Percentiles rank a stretch among this genome's conserved stretches.
phyloP scores from a whole-genome alignment of 2,113 vertebrate species.

The Sialia sialis region DNA sequence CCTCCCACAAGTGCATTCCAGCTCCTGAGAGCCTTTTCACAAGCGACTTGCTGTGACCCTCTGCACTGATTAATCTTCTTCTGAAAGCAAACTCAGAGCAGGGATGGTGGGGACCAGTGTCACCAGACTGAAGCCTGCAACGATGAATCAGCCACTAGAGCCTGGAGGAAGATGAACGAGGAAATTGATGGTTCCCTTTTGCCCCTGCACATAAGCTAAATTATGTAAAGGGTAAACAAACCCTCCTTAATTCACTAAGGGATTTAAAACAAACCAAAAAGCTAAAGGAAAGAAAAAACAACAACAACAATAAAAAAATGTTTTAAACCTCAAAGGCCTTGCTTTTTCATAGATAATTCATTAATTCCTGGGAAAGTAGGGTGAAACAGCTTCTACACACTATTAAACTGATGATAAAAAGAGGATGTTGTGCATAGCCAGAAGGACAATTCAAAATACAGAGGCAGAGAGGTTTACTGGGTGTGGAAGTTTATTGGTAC shows the following conservation, averaged over 20 bases:
- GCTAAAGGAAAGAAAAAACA: neutral
- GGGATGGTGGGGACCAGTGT: neutral
- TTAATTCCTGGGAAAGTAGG: neutral
- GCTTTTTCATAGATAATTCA: neutral
- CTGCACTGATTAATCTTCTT: neutral
- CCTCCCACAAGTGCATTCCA: neutral
- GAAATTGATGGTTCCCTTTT: neutral
- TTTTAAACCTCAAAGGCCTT: neutral
- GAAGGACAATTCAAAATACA: neutral
- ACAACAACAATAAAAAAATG: neutral
- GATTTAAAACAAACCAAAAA: neutral
- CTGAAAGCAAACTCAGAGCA: neutral
- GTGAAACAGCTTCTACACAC: neutral
- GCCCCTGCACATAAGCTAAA: neutral
- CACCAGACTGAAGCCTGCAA: neutral
- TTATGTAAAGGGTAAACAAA: conserved; percentile 3
- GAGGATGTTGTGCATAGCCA: neutral
- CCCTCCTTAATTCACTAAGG: neutral
- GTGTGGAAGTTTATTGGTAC: neutral
- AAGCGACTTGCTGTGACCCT: neutral
- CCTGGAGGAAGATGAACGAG: neutral
- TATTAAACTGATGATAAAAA: neutral
- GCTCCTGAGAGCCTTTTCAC: neutral
- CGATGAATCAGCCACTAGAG: neutral
- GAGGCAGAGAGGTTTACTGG: neutral